Base-by-base conservation (phyloP, 2,797 vertebrate genomes). In the Falco naumanni region DNA sequence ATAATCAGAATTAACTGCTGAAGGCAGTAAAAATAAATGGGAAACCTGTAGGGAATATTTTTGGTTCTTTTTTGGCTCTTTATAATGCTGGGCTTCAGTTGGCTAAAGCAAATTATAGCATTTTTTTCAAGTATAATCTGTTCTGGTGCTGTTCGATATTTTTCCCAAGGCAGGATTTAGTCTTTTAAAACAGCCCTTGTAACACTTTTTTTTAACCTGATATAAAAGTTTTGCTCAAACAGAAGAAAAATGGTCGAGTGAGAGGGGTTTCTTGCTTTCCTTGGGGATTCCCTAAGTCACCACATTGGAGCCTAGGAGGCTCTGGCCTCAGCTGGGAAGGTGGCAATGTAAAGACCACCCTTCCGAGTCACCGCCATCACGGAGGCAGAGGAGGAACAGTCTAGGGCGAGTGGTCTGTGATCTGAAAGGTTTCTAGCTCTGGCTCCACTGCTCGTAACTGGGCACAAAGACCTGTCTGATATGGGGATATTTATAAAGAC, bases 341-440 rank as follows among this genome's bases (percentile, higher is more conserved):
- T n/a, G 22, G n/a, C 13, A 53, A 54, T 24, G 17, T n/a, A 57
- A 76, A 61, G 16, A 50, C 8, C 1, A 10, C 6, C 4, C 10
- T 79, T 59, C 34, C 24, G 63, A 39, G 13, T 50, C 87, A 65
- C 8, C 8, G 34, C 25, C 0, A 0, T 13, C 13, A 14, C 28
- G 11, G 18, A 59, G 33, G 16, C 9, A 33, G 59, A 61, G 33
- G 12, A 87, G 13, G 54, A 84, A 65, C 7, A 4, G 1, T 56
- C 41, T 13, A 5, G 9, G 14, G 33, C 11, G n/a, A 54, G 51
- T 11, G 15, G 26, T 37, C 34, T 63, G 50, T 70, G n/a, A 31
- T 21, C 45, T 53, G 33, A 81, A 66, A 14, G 26, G 5, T 34
- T 84, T 81, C 43, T 53, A 84, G 43, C 13, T 41, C 45, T 17